Base-by-base conservation (phyloP, 2,113 vertebrate species). In the Centropus bengalensis region DNA sequence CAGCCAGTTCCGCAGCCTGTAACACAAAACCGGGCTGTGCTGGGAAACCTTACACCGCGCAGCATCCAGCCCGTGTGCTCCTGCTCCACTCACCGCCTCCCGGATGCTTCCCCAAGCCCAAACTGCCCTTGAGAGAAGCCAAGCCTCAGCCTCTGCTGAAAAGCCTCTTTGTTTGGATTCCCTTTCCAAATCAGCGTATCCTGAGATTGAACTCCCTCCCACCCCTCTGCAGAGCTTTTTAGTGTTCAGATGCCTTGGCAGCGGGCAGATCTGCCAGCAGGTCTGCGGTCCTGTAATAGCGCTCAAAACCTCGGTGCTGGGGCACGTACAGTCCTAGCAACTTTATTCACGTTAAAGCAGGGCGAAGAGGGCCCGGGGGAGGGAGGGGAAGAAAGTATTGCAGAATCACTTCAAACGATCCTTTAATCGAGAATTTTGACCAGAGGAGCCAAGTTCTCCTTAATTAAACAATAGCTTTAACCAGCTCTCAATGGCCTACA, bases 81-180 rank as follows among this genome's bases (percentile, higher is more conserved):
- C 96, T 93, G 93, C 96, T 96, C 94, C n/a, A 19, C 88, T 74
- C 88, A 12, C 91, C 69, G 93, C 97, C 97, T 97, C 93, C 96
- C 95, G 96, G 97, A 97, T 83, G 78, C 96, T 96, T 95, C 97
- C 97, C 96, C 92, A 96, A 95, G 95, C 96, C 96, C 90, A 96
- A 97, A 94, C 88, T 87, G 95, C 97, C 97, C 96, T 97, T 96
- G 94, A 97, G 96, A 91, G 86, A 96, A 95, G 97, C 97, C 98
- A 98, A 97, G 96, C 77, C 97, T 96, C 96, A 95, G 91, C 88
- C 96, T 97, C 89, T 96, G 95, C 95, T 98, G 97, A 98, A 98
- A 98, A 97, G 97, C 90, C 95, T 97, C 98, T 98, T 98, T 98
- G 98, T 98, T 98, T 96, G 92, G 93, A 85, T 82, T 96, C 96